Base-by-base conservation (phyloP, 1,140 invertebrate genomes). In the Bursaphelenchus mucronatus region DNA sequence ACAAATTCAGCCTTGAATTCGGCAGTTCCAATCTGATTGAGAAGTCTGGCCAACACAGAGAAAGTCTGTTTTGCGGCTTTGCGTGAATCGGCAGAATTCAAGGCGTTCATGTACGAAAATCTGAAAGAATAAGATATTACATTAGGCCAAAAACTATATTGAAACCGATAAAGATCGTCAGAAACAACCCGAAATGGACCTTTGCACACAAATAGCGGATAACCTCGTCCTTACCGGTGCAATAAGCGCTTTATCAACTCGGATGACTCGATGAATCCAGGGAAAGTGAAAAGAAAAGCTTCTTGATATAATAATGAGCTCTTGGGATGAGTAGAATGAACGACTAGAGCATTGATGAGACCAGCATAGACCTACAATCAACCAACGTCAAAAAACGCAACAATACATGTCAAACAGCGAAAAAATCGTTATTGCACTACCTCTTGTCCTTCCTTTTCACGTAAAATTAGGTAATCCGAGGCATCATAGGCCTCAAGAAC, bases 251-350 rank as follows among this genome's bases (percentile, higher is more conserved):
- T 63, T 8, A 77, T 75, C 43, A 77, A 61, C 50, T 74, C 76
- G 44, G 63, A 39, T n/a, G 75, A 71, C 8, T 73, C 49, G 44
- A 78, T 65, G 66, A 78, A 78, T 15, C 74, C 68, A 19, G 74
- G 68, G 56, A 73, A 78, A 15, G 76, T 79, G 19, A 65, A 63
- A 39, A 78, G 57, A 57, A 78, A 78, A 46, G 76, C 76, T 64
- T 78, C 76, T 67, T 78, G 76, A 63, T 74, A 78, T 15, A 78
- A 47, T 19, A 79, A 50, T 49, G 77, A 78, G 41, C 73, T 57
- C 51, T 47, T 58, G 10, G 75, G 51, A 39, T 78, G 71, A 8
- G 76, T 78, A 13, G 70, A 74, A 64, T 77, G 73, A 15, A 79
- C 76, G 8, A 78, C 56, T 8, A 78, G 64, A 45, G 76, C 76